Base-by-base conservation (phyloP, 2,888 invertebrate species). In the Hydrotaea cyrtoneurina region DNA sequence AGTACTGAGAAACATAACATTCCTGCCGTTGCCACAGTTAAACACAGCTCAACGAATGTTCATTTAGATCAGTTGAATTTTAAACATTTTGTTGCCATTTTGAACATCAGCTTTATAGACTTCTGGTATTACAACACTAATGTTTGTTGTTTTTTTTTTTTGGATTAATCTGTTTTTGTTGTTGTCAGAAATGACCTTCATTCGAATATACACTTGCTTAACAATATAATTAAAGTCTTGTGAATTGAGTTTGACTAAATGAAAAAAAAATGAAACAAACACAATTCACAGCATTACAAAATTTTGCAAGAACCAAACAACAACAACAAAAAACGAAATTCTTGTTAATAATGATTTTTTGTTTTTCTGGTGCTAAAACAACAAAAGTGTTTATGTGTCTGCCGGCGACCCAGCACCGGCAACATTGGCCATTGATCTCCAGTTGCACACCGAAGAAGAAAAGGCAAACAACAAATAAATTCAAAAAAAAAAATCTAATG, bases 111-210 rank as follows among this genome's bases (percentile, higher is more conserved):
- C 21, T 7, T 46, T 19, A n/a, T 15, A 69, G 69, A 69, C 69
- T 69, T 69, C 69, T 69, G 69, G 69, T 69, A 69, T 69, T 69
- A 69, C 69, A 69, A 69, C 69, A 69, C 3, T 15, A 31, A 31
- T 59, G 5, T 55, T 59, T 59, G 13, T 11, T 23, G 4, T 39
- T 39, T 31, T 11, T 15, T 31, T 31, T 36, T 69, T 43, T 21
- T 46, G 7, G 15, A n/a, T 69, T 69, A 15, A 21, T 13, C 3
- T 59, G 26, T 15, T 4, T 13, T 2, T 17, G 8, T 21, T 46
- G n/a, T 23, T 39, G 43, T 10, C 15, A 69, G 69, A 62, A 74
- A 82, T 77, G 85, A 85, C 85, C 85, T 85, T 85, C 85, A 73
- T 53, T 76, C 46, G 11, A n/a, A 69, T 76, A 81, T 59, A 81